Conservation (phyloP, 2,113 vertebrate genomes). For the Sylvilagus bachmani region DNA sequence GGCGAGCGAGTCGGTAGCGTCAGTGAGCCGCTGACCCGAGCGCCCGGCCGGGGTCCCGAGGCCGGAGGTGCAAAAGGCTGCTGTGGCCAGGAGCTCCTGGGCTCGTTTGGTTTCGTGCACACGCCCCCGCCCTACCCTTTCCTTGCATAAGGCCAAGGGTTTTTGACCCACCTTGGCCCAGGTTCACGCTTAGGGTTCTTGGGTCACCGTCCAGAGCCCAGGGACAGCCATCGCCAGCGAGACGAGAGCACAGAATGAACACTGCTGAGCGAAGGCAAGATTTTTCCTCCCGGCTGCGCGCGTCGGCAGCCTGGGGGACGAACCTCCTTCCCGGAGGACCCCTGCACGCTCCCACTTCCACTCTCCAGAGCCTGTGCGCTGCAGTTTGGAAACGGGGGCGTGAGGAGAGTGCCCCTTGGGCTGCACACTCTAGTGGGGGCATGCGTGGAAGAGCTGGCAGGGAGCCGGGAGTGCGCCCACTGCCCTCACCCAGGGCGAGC, state of each 20-base stretch:
- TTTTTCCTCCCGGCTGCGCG: not conserved
- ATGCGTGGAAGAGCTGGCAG: too few relatives aligned
- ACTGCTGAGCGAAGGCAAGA: not conserved
- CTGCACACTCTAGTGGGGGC: not conserved
- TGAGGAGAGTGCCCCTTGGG: not conserved
- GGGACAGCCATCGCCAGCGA: not conserved
- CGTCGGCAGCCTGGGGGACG: not conserved
- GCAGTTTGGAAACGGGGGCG: not conserved
- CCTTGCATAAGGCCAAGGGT: slow-evolving; percentile 47
- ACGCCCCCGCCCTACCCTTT: not conserved
- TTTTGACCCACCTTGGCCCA: slow-evolving; percentile 43
- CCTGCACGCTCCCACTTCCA: not conserved
- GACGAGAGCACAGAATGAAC: not conserved
- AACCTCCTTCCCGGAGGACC: not conserved
- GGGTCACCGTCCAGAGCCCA: not conserved
- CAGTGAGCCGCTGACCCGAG: too few relatives aligned
- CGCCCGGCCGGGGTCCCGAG: too few relatives aligned
- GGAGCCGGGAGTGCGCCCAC: not conserved
- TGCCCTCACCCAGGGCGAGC: not conserved
- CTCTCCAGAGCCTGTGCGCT: not conserved
- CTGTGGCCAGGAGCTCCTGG: not conserved
- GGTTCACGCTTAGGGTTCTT: slow-evolving; percentile 1
- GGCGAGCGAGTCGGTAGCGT: not conserved
- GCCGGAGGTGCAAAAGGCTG: not conserved
- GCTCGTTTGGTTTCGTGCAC: not conserved